Conservation (phyloP, 2,797 vertebrate genomes). For the Gallinago stenura region DNA sequence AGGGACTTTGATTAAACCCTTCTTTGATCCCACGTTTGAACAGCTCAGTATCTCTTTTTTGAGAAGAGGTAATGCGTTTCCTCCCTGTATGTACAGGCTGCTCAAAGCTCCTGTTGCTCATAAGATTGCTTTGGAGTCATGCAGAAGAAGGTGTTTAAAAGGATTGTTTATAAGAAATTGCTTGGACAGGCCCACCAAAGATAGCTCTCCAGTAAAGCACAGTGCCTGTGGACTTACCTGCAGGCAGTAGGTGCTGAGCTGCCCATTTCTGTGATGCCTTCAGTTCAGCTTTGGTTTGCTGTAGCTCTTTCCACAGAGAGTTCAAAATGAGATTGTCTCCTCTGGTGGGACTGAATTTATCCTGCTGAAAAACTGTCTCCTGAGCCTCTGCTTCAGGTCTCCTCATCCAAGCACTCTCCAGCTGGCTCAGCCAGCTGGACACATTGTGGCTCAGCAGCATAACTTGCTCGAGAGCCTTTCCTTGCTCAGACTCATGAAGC, state of each 20-base stretch:
- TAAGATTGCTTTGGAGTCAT: neutral
- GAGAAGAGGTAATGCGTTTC: neutral
- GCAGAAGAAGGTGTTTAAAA: neutral
- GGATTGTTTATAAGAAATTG: too few species aligned
- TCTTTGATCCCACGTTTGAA: neutral
- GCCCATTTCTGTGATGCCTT: constrained; percentile 75
- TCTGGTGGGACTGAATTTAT: constrained; percentile 42
- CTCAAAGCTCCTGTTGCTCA: neutral
- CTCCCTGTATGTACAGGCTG: neutral
- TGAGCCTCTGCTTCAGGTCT: constrained; percentile 37
- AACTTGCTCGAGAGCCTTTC: constrained; percentile 79
- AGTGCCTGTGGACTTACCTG: constrained; percentile 78
- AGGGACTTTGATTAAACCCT: neutral
- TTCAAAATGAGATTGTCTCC: constrained; percentile 44
- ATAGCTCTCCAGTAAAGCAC: neutral
- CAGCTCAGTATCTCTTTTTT: neutral
- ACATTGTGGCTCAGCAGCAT: constrained; percentile 76
- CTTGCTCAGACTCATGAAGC: constrained; percentile 54
- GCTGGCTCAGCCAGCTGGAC: constrained; percentile 73
- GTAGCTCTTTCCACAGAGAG: constrained; percentile 74
- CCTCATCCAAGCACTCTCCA: constrained; percentile 81
- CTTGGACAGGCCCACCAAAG: neutral
- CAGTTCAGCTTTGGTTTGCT: constrained; percentile 77
- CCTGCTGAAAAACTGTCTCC: constrained; percentile 57
- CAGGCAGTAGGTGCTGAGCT: constrained; percentile 80